Base-by-base conservation (phyloP, 2,113 vertebrate genomes). In the Cynoglossus semilaevis region DNA sequence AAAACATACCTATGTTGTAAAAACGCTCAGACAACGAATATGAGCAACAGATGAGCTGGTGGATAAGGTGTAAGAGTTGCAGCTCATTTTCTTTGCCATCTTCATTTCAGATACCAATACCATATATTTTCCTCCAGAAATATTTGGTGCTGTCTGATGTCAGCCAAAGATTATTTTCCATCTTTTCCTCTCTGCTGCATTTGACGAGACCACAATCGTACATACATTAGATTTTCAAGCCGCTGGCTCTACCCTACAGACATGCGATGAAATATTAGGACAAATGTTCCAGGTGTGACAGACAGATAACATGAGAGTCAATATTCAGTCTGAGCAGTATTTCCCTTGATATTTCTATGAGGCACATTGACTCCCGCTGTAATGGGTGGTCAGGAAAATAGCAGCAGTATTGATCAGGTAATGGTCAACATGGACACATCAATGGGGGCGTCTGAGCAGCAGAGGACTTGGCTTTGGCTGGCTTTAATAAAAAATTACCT, bases 341-440 rank as follows among this genome's bases (percentile, higher is more conserved):
- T 46, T 15, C 38, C 62, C 50, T 36, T 58, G 74, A 81, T 85
- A 82, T 75, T 86, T 82, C 79, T 80, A 51, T 34, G 58, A 74
- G 70, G 80, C 58, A 67, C 69, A 85, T 86, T 70, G 83, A 84
- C 74, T 89, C 63, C 36, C 45, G 69, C 76, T 81, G 75, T 84
- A 82, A 82, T 76, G 76, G 78, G 68, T 59, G 85, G 73, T 84
- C 75, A 53, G 62, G 76, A 72, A 82, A 85, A 88, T 77, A 80
- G 82, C 69, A 61, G 70, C n/a, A 0, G 46, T 83, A 91, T 91
- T 82, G 89, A 91, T 88, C 63, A 12, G 66, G 63, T 82, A 75
- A 82, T 86, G 85, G 79, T 71, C 42, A 66, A 82, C 84, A 76
- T n/a, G 72, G 77, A 83, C 79, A 67, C 70, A 76, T 89, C 83